Evolutionary conservation across 2,113 vertebrate genomes (phyloP), one percentile per base, ranked within the genome.

Genomic region (Callaeas wilsoni): DNA sequence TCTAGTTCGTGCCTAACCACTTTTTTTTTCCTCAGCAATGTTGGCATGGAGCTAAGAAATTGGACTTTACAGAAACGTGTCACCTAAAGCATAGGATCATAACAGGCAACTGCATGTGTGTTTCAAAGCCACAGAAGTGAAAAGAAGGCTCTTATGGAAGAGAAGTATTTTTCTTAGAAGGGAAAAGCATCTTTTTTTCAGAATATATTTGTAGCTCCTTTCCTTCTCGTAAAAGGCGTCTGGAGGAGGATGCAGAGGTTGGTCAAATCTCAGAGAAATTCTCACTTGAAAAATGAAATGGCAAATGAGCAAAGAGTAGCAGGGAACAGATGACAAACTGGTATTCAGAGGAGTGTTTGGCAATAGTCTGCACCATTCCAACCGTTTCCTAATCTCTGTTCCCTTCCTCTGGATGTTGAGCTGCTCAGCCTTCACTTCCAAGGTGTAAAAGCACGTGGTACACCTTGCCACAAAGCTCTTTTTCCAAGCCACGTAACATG

Each of bases 301-400:
- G 32, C 18, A 73, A 46, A 27, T 75, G 12, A 85, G 22, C 37
- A 50, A 60, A 70, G 57, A 87, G 25, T 42, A 69, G 7, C 5
- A 2, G 21, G 13, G 16, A 33, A 52, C 20, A 69, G 46, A 18
- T 30, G 17, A 71, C 14, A 55, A 49, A n/a, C 27, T 35, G 26
- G 21, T 32, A 16, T 55, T 85, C 37, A 67, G 42, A 71, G 14
- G 41, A 33, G 13, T 71, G 14, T 67, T 84, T 0, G 0, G 30
- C 80, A 60, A 9, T 1, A 4, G 30, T 42, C 30, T 63, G 33
- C 69, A 75, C 14, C 23, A 27, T 63, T 82, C 73, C 67, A 32
- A 23, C 8, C 0, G 0, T 25, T 63, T 6, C 1, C 0, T 32
- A 29, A 71, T 55, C 25, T 52, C 62, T 16, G 2, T 39, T 75